Base-by-base conservation (phyloP, 2,113 vertebrate genomes). In the Bambusicola thoracicus region DNA sequence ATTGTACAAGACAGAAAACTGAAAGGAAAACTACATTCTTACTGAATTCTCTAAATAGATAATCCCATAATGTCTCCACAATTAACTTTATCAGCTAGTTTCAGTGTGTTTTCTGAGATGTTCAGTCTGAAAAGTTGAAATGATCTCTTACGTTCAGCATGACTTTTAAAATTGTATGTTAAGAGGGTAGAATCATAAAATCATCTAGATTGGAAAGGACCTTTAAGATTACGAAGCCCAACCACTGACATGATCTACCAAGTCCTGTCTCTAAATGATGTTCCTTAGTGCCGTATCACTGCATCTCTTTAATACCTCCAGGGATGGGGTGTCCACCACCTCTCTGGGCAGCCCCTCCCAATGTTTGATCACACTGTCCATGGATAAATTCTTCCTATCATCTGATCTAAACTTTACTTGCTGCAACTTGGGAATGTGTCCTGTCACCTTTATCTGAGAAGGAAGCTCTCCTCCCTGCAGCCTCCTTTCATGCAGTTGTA, bases 71-170 rank as follows among this genome's bases (percentile, higher is more conserved):
- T 80, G 25, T 87, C 43, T 66, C 12, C 13, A 68, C 49, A 92
- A 90, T 25, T 48, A 73, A 66, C 43, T 85, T 77, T 81, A 62
- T 77, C 43, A 68, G 9, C 20, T 44, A 74, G 14, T 82, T 92
- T 21, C n/a, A 63, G 6, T 27, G 18, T 76, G 27, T 74, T 76
- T 90, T 73, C 38, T 83, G 63, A 36, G 27, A 66, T 13, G 32
- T 25, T 29, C 10, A 59, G 21, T 82, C 44, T 82, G 24, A 82
- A 66, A 66, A 44, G 3, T 62, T 10, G 44, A 73, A 90, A 30
- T 0, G 0, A 1, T 74, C 6, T 65, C 49, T 59, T 59, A n/a
- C 8, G 22, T 22, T 59, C n/a, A 34, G n/a, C n/a, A 13, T 34
- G 56, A 19, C 3, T 56, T 87, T 11, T 36, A 63, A 49, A 92